Evolutionary conservation across 2,888 invertebrate species (phyloP).

Genomic region (Euplagia quadripunctaria): DNA sequence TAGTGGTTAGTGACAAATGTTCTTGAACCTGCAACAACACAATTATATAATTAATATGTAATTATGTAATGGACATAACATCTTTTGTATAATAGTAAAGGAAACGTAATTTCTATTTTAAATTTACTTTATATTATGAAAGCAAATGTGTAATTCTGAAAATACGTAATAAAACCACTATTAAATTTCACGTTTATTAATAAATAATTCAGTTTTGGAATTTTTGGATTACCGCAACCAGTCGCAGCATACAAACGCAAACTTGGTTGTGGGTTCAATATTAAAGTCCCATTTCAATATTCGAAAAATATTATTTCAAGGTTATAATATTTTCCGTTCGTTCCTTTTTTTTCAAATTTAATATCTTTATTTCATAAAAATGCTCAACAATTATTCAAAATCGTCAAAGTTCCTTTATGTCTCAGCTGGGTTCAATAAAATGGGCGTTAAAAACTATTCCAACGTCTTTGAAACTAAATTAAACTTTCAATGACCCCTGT

Average conservation of each 20-base stretch:
- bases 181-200: not conserved
- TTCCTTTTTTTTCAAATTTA: too few relatives aligned
- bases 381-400: too few relatives aligned
- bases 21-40: slow-evolving; percentile 5
- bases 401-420: too few relatives aligned
- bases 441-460: not conserved
- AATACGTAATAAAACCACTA: not conserved
- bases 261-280: not conserved
- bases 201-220: not conserved
- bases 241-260: not conserved
- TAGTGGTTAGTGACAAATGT: not conserved
- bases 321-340: too few relatives aligned
- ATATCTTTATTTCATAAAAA: too few relatives aligned
- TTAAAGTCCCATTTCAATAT: too few relatives aligned
- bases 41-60: not conserved
- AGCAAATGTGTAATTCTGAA: not conserved
- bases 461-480: not conserved
- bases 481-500: too few relatives aligned
- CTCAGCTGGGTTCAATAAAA: too few relatives aligned
- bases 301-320: too few relatives aligned
- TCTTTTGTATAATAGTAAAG: too few relatives aligned
- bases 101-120: too few relatives aligned
- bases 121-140: not conserved
- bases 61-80: not conserved
- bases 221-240: not conserved